Evolutionary conservation across 2,797 vertebrate species (phyloP).

Genomic region (Morus bassanus): DNA sequence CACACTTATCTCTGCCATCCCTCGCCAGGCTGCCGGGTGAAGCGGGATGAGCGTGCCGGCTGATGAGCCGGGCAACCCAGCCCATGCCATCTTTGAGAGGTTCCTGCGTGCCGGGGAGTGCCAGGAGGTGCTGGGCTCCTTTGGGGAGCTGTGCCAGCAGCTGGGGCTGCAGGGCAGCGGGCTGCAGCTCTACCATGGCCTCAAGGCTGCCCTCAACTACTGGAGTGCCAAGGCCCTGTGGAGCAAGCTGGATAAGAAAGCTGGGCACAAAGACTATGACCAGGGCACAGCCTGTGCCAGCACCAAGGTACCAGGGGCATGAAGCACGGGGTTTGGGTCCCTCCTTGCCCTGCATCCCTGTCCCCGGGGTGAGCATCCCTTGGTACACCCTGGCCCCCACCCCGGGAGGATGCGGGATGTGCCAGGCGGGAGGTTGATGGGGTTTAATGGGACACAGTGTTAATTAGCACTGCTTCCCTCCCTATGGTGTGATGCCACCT

Average conservation of each 20-base stretch:
- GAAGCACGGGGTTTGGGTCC: not conserved
- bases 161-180: conserved; percentile 79
- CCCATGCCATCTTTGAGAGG: conserved; percentile 83
- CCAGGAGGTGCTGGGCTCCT: conserved; percentile 81
- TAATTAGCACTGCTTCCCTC: not conserved
- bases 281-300: conserved; percentile 82
- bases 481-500: not conserved
- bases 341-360: not conserved
- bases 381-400: not conserved
- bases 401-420: not conserved
- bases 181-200: conserved; percentile 80
- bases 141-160: conserved; percentile 79
- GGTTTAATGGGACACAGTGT: not conserved
- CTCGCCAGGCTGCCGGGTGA: not conserved
- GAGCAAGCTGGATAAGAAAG: conserved; percentile 91
- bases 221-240: conserved; percentile 94
- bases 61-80: conserved; percentile 58
- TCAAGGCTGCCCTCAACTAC: conserved; percentile 90
- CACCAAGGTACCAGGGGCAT: conserved; percentile 79
- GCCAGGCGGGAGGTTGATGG: not conserved
- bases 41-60: not conserved
- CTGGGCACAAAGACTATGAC: conserved; percentile 81
- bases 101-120: conserved; percentile 84
- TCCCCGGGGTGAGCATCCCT: not conserved
- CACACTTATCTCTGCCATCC: not conserved